These are phyloP conservation scores for Globodera rostochiensis DNA, from an alignment of 1,140 invertebrate genomes.

Conservation along the genomic window DNA sequence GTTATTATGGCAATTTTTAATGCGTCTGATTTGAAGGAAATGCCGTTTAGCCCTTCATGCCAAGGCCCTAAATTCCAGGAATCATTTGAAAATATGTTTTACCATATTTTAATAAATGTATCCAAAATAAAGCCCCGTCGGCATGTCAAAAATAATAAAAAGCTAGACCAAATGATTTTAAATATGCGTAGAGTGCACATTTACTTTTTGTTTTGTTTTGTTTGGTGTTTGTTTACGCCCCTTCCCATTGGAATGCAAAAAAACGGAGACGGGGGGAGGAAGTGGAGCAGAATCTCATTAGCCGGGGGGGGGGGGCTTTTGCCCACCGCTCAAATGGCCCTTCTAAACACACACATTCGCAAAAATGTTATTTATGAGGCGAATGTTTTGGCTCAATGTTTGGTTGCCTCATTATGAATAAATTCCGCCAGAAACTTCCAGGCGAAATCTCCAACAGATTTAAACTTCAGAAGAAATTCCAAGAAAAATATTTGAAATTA, in stretches of 20 bases:
- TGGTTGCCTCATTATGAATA: neutral
- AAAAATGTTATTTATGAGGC: neutral
- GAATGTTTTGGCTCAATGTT: slow-evolving; percentile 1
- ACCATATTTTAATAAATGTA: too few relatives aligned
- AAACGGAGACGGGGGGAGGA: neutral
- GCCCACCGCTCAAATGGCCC: neutral
- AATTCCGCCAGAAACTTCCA: neutral
- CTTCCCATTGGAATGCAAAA: neutral
- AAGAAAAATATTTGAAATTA: too few relatives aligned
- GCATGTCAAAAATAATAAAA: neutral
- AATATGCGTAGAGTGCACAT: neutral
- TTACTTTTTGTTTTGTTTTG: neutral
- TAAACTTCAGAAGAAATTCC: too few relatives aligned
- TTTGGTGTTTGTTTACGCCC: neutral
- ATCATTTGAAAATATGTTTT: too few relatives aligned
- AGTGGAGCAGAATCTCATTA: neutral
- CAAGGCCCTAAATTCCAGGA: too few relatives aligned
- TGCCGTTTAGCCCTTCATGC: too few relatives aligned
- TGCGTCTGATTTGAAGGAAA: too few relatives aligned
- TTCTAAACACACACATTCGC: neutral
- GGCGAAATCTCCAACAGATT: too few relatives aligned
- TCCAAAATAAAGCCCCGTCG: too few relatives aligned
- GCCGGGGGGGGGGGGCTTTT: neutral
- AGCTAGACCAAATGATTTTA: neutral
- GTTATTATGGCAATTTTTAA: too few relatives aligned